Evolutionary conservation across 2,888 invertebrate genomes (phyloP).

Genomic region (Teleogryllus oceanicus): DNA sequence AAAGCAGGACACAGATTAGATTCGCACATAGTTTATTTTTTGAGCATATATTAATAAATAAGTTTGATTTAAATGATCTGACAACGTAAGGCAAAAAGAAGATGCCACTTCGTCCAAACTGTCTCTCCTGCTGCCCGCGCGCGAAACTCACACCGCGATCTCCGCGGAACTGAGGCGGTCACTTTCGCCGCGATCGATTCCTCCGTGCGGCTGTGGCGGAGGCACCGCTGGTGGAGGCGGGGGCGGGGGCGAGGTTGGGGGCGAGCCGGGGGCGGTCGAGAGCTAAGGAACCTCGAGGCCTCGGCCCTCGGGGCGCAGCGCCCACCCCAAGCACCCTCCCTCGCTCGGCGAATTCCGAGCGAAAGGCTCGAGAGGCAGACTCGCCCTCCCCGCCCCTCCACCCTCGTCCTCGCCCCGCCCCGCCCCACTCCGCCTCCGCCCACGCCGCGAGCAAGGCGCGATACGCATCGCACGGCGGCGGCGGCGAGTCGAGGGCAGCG

Average conservation of each 20-base stretch:
- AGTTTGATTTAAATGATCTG: no score
- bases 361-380: background rate
- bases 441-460: background rate
- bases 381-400: background rate
- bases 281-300: conserved; percentile 1
- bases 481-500: conserved; percentile 18
- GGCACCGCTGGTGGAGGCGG: background rate
- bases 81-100: no score
- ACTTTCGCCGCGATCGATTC: background rate
- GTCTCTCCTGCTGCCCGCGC: no score
- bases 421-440: background rate
- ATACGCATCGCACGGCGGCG: background rate
- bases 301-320: background rate
- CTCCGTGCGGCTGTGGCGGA: no score
- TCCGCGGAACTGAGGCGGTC: background rate
- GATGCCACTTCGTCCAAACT: no score
- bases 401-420: background rate
- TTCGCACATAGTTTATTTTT: no score
- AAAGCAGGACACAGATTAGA: no score
- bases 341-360: background rate
- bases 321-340: background rate
- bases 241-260: background rate
- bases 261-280: background rate
- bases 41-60: no score
- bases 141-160: no score